phyloP scores from a whole-genome alignment of 2,888 invertebrate genomes.

The Trypoxylon attenuatum region DNA sequence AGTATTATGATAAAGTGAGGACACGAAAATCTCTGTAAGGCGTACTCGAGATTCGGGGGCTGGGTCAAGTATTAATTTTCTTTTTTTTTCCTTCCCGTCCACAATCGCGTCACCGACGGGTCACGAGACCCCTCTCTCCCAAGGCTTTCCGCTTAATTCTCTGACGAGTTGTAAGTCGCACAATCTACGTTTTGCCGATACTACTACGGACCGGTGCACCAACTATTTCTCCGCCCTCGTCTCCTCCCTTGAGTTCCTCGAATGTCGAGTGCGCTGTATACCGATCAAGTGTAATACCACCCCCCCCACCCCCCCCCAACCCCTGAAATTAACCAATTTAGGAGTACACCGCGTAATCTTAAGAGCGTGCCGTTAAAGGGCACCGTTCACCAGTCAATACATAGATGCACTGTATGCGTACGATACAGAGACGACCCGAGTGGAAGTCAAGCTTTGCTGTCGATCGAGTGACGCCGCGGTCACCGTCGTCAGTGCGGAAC shows the following conservation, averaged over 20 bases:
- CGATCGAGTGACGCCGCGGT: not conserved
- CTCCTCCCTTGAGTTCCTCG: constrained; percentile 19
- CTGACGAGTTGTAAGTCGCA: not conserved
- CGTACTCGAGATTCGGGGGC: constrained; percentile 69
- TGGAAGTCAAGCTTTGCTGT: constrained; percentile 50
- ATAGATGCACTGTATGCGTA: constrained; percentile 27
- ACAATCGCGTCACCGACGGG: not conserved
- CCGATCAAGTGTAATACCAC: constrained; percentile 30
- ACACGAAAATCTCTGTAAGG: constrained; percentile 70
- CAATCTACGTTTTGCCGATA: no score
- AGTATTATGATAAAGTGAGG: constrained; percentile 73
- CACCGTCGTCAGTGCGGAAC: constrained; percentile 14
- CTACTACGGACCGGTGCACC: not conserved
- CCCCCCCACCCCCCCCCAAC: no score
- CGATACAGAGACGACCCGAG: constrained; percentile 25
- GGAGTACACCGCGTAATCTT: constrained; percentile 29
- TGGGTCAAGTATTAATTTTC: constrained; percentile 51
- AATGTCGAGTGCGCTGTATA: constrained; percentile 50
- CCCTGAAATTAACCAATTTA: constrained; percentile 37
- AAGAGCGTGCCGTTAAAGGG: constrained; percentile 23
- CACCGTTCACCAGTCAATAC: constrained; percentile 47
- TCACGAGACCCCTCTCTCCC: not conserved
- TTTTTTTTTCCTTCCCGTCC: not conserved
- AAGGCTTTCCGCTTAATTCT: not conserved
- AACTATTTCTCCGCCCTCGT: not conserved